phyloP scores from a whole-genome alignment of 2,888 invertebrate species.

The Papilio gigon region DNA sequence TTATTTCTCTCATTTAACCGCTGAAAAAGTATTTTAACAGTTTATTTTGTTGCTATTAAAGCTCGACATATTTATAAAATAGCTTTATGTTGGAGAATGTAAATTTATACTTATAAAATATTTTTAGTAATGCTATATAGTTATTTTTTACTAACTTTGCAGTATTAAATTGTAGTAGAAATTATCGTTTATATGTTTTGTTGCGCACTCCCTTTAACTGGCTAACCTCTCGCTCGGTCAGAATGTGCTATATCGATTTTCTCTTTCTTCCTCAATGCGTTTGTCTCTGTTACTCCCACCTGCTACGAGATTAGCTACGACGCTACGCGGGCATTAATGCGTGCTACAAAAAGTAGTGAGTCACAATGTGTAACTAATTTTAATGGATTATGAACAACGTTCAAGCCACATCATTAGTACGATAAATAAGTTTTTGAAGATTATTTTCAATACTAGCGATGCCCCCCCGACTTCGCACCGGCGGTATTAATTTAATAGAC shows the following conservation, averaged over 20 bases:
- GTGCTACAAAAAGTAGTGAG: conserved; percentile 31
- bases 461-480: no score
- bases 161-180: neutral
- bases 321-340: conserved; percentile 43
- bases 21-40: neutral
- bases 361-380: conserved; percentile 16
- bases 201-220: conserved; percentile 57
- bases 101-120: neutral
- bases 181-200: conserved; percentile 51
- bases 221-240: conserved; percentile 47
- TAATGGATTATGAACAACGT: conserved; percentile 7
- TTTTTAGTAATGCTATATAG: neutral
- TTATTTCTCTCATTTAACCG: neutral
- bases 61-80: no score
- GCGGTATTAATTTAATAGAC: no score
- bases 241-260: conserved; percentile 54
- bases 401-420: neutral
- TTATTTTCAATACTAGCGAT: no score
- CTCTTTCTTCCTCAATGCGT: conserved; percentile 59
- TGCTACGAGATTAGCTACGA: conserved; percentile 47
- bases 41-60: neutral
- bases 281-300: conserved; percentile 53
- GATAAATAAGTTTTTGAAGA: neutral
- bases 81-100: no score
- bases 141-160: neutral